Conservation (phyloP, 2,113 vertebrate species). For the Microtus pennsylvanicus region DNA sequence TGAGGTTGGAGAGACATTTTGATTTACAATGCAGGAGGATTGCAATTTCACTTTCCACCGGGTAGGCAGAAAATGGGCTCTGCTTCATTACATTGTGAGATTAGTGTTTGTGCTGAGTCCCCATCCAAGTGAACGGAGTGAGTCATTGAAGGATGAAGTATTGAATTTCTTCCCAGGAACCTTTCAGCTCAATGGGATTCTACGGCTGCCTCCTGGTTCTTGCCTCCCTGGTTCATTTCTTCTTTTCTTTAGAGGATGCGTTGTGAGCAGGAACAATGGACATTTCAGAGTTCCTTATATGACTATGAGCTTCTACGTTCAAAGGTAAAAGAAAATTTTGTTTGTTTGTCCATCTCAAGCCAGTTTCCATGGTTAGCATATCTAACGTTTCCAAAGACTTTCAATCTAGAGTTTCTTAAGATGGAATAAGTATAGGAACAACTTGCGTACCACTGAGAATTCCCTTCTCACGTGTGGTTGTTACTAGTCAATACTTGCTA, state of each 20-base stretch:
- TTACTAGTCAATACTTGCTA: background rate
- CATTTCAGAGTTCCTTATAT: background rate
- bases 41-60: constrained; percentile 72
- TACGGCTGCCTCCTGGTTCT: background rate
- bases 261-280: background rate
- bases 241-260: background rate
- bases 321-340: background rate
- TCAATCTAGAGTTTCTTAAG: background rate
- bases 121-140: constrained; percentile 55
- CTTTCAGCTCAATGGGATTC: background rate
- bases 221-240: constrained; percentile 1
- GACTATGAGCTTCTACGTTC: background rate
- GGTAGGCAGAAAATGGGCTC: constrained; percentile 72
- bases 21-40: constrained; percentile 58
- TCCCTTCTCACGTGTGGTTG: background rate
- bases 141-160: constrained; percentile 52
- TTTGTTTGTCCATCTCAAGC: background rate
- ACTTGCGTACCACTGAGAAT: background rate
- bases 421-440: fast-evolving
- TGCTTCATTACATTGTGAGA: constrained; percentile 73
- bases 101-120: constrained; percentile 66
- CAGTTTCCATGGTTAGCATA: background rate
- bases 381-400: background rate
- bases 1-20: constrained; percentile 64
- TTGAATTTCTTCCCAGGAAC: constrained; percentile 39